Conservation (phyloP, 1,140 invertebrate species). For the Drosophila ogumai region DNA sequence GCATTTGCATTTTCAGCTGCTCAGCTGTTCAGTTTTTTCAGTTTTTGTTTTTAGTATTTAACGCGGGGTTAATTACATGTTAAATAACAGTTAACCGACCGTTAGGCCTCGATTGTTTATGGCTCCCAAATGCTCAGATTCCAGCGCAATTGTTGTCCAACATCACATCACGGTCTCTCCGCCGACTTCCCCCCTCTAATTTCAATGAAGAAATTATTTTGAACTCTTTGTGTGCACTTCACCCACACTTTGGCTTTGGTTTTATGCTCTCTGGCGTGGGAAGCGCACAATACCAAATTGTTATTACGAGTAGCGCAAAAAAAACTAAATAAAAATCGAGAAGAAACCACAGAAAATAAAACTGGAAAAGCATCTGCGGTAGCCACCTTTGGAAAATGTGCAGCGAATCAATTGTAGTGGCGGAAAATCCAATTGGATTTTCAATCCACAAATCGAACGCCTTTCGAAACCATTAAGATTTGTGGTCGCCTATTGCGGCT, state of each 20-base stretch:
- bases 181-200: conserved; percentile 31
- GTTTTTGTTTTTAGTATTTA: conserved; percentile 49
- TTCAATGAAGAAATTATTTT: conserved; percentile 77
- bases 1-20: conserved; percentile 67
- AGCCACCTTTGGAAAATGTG: conserved; percentile 39
- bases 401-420: conserved; percentile 28
- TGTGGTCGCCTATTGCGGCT: conserved; percentile 39
- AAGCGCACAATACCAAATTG: conserved; percentile 51
- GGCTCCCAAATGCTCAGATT: conserved; percentile 53
- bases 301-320: conserved; percentile 19
- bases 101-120: conserved; percentile 53
- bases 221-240: conserved; percentile 62
- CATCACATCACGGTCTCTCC: conserved; percentile 3
- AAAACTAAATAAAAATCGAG: background rate
- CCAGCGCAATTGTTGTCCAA: conserved; percentile 60
- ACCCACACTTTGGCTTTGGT: conserved; percentile 48
- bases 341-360: conserved; percentile 19
- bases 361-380: conserved; percentile 45
- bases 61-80: conserved; percentile 73
- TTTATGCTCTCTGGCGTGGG: conserved; percentile 52
- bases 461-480: conserved; percentile 64
- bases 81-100: conserved; percentile 79
- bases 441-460: conserved; percentile 39
- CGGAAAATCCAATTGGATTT: conserved; percentile 21
- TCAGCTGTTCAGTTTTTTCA: conserved; percentile 3